phyloP scores from a whole-genome alignment of 2,888 invertebrate genomes.

The Limnephilus rhombicus region DNA sequence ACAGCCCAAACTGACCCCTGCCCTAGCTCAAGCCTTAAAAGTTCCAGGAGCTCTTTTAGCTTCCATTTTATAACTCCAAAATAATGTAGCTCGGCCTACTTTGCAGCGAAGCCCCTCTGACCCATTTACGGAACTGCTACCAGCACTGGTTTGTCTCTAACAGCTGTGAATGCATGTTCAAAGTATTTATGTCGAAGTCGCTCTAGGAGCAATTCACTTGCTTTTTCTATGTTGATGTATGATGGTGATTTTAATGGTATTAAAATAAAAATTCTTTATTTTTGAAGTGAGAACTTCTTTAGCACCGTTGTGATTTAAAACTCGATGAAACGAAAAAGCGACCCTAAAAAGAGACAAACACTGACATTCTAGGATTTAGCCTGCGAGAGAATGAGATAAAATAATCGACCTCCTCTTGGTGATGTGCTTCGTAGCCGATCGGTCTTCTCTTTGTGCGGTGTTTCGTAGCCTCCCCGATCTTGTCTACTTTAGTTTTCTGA shows the following conservation, averaged over 20 bases:
- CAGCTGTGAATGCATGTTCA: neutral
- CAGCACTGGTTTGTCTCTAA: neutral
- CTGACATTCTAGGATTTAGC: too few relatives aligned
- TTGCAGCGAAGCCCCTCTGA: neutral
- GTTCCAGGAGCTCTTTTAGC: conserved; percentile 5
- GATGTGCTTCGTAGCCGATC: too few relatives aligned
- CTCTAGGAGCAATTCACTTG: neutral
- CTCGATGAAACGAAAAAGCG: too few relatives aligned
- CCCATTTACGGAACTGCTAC: conserved; percentile 37
- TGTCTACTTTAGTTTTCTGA: too few relatives aligned
- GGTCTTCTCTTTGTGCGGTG: too few relatives aligned
- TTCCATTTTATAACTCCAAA: conserved; percentile 12
- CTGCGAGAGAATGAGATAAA: too few relatives aligned
- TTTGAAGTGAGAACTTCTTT: too few relatives aligned
- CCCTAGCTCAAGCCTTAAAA: neutral
- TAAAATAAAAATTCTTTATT: too few relatives aligned
- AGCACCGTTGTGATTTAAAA: too few relatives aligned
- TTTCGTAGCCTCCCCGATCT: too few relatives aligned
- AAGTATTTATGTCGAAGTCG: neutral
- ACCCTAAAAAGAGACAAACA: too few relatives aligned
- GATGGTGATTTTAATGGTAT: neutral
- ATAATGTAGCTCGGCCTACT: conserved; percentile 34
- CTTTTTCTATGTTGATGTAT: neutral
- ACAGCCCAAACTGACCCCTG: neutral
- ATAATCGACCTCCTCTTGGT: too few relatives aligned